Percentiles rank a stretch among this genome's conserved stretches.
Conservation (phyloP, 2,888 invertebrate species). For the Pimpla rufipes region DNA sequence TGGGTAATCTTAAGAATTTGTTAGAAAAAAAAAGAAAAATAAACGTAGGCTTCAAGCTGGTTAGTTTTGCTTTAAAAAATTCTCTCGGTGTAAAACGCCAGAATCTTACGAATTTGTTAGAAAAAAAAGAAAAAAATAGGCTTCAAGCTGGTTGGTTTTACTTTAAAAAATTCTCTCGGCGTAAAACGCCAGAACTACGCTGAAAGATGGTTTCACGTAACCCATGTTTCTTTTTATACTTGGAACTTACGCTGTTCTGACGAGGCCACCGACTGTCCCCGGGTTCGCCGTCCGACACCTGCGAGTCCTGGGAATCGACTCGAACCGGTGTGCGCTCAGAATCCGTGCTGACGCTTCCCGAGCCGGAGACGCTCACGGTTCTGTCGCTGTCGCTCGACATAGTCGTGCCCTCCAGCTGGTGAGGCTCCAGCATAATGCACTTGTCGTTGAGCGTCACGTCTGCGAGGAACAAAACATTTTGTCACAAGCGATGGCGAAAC, state of each 20-base stretch:
- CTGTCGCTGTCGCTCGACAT: constrained; percentile 90
- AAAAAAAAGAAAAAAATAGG: background rate
- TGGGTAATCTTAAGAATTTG: no score
- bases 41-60: background rate
- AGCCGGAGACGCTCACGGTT: constrained; percentile 91
- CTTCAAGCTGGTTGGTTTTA: background rate
- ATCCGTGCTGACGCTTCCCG: constrained; percentile 91
- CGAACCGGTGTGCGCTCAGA: constrained; percentile 93
- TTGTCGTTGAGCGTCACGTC: constrained; percentile 84
- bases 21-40: background rate
- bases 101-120: no score
- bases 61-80: background rate
- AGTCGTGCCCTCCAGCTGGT: constrained; percentile 87
- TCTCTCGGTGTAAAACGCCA: no score
- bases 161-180: background rate
- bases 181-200: no score
- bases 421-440: constrained; percentile 87
- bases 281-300: constrained; percentile 89
- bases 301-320: constrained; percentile 94
- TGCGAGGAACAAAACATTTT: constrained; percentile 61
- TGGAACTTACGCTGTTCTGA: constrained; percentile 91
- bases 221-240: constrained; percentile 3
- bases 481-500: background rate
- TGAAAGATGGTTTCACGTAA: no score
- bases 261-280: constrained; percentile 89